phyloP scores from a whole-genome alignment of 1,140 invertebrate species.

The Agrypnia vestita region DNA sequence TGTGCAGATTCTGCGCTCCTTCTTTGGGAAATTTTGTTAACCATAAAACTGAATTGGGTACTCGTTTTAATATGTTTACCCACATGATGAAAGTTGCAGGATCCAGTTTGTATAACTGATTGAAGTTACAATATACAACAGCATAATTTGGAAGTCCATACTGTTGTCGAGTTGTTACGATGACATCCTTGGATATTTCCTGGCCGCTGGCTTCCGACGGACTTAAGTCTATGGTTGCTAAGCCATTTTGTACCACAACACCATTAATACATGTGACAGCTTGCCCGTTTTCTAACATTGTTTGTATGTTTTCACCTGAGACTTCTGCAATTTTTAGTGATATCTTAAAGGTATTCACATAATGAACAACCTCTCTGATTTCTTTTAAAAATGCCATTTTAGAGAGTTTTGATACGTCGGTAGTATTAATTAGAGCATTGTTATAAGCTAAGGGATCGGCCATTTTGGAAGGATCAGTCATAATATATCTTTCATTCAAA shows the following conservation, averaged over 20 bases:
- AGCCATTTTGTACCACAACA: constrained; percentile 96
- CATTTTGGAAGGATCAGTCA: constrained; percentile 79
- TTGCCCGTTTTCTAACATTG: constrained; percentile 92
- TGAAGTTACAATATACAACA: constrained; percentile 99
- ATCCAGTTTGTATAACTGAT: constrained; percentile 98
- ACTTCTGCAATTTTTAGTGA: constrained; percentile 95
- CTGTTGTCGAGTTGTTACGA: constrained; percentile 96
- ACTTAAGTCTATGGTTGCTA: constrained; percentile 97
- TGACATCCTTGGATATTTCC: constrained; percentile 96
- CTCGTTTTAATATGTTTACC: constrained; percentile 94
- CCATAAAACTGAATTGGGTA: constrained; percentile 98
- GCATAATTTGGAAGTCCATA: constrained; percentile 98
- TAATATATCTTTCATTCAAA: constrained; percentile 91
- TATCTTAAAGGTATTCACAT: constrained; percentile 87
- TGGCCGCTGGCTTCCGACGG: constrained; percentile 99
- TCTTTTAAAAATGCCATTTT: constrained; percentile 94
- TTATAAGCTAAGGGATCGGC: constrained; percentile 79
- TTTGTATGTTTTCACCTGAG: constrained; percentile 93
- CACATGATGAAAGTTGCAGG: constrained; percentile 80
- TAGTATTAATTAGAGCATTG: constrained; percentile 94
- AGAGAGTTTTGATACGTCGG: constrained; percentile 91
- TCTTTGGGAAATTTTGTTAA: constrained; percentile 96
- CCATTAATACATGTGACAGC: constrained; percentile 92
- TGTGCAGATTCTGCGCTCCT: constrained; percentile 94
- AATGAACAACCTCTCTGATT: constrained; percentile 82